Conservation (phyloP, 2,888 invertebrate species). For the Criorhina ranunculi region DNA sequence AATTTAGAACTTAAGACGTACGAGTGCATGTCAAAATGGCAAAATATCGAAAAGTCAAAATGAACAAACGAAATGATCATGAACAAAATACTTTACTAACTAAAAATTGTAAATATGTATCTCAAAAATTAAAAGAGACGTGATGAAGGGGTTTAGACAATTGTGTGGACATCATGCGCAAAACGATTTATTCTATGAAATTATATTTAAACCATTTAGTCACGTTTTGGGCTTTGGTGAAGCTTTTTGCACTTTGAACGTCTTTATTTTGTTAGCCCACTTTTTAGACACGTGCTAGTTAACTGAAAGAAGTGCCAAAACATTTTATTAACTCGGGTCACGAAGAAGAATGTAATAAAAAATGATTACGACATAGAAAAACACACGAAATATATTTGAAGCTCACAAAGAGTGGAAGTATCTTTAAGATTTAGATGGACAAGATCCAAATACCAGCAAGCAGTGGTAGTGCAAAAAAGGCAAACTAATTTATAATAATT, state of each 20-base stretch:
- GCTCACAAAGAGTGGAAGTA: not conserved
- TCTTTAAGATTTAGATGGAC: not conserved
- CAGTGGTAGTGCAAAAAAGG: not conserved
- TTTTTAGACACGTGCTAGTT: conserved; percentile 24
- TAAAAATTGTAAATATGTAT: not conserved
- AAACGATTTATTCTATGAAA: not conserved
- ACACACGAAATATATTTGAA: not conserved
- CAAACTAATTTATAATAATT: not conserved
- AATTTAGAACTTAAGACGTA: not conserved
- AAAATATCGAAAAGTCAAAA: not conserved
- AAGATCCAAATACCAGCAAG: not conserved
- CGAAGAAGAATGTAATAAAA: conserved; percentile 32
- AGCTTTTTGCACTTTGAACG: not conserved
- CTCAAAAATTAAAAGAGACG: no score
- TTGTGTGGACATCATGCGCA: conserved; percentile 36
- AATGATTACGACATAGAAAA: not conserved
- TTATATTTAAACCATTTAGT: conserved; percentile 43
- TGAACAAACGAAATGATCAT: not conserved
- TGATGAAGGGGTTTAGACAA: no score
- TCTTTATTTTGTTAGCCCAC: not conserved
- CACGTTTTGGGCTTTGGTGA: conserved; percentile 17
- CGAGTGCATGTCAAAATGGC: no score
- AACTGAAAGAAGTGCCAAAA: not conserved
- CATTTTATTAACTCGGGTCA: conserved; percentile 11
- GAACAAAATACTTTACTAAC: conserved; percentile 2